These are phyloP conservation scores for Setipinna tenuifilis DNA, from an alignment of 2,797 vertebrate species.

Conservation along the genomic window DNA sequence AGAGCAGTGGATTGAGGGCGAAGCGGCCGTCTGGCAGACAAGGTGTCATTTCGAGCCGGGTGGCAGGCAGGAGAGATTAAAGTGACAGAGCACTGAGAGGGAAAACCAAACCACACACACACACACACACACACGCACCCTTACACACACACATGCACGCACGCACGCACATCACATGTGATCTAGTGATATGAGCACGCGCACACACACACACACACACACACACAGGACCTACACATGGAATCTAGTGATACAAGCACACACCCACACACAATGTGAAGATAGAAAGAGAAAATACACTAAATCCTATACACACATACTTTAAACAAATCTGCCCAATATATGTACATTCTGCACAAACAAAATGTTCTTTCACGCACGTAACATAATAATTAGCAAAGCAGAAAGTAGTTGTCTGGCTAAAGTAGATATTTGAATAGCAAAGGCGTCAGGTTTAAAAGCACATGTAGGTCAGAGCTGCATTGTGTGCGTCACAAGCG, in stretches of 20 bases:
- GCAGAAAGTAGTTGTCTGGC: background rate
- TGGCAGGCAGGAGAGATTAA: too few relatives aligned
- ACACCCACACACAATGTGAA: slow-evolving; percentile 30
- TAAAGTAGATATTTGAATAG: background rate
- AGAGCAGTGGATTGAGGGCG: too few relatives aligned
- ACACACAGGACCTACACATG: too few relatives aligned
- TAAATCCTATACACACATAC: background rate
- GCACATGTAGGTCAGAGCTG: background rate
- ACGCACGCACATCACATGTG: too few relatives aligned
- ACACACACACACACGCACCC: too few relatives aligned
- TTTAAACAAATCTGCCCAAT: background rate
- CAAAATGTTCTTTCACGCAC: background rate
- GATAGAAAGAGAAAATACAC: too few relatives aligned
- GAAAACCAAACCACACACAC: too few relatives aligned
- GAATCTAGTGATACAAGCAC: too few relatives aligned
- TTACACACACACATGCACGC: too few relatives aligned
- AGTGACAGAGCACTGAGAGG: too few relatives aligned
- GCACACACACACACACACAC: too few relatives aligned
- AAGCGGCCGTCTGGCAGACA: background rate
- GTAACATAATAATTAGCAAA: background rate
- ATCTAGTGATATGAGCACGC: too few relatives aligned
- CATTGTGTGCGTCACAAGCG: background rate
- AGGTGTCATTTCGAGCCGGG: slow-evolving; percentile 11
- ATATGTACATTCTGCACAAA: background rate
- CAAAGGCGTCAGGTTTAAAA: background rate